Conservation (phyloP, 2,797 vertebrate genomes). For the Geotrypetes seraphini region DNA sequence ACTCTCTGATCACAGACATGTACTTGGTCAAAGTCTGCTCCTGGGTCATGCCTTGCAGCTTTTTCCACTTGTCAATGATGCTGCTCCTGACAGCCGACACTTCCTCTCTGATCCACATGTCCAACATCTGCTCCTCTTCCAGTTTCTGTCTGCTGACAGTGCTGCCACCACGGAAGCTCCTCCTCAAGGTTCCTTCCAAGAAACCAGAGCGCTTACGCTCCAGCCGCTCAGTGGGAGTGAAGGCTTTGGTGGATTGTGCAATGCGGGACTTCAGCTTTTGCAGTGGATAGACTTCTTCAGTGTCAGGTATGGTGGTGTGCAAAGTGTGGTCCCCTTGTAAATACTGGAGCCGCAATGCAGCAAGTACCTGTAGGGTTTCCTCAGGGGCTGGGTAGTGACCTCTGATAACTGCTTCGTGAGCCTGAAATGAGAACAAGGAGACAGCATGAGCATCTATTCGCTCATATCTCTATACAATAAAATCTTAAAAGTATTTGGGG, state of each 20-base stretch:
- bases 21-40: slow-evolving; percentile 89
- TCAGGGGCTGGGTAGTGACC: slow-evolving; percentile 90
- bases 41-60: slow-evolving; percentile 80
- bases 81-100: slow-evolving; percentile 63
- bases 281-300: slow-evolving; percentile 82
- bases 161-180: slow-evolving; percentile 83
- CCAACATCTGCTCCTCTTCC: slow-evolving; percentile 80
- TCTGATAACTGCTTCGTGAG: slow-evolving; percentile 86
- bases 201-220: slow-evolving; percentile 88
- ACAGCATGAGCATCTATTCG: too few relatives aligned
- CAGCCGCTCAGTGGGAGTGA: slow-evolving; percentile 48
- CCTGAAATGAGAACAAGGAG: slow-evolving; percentile 41
- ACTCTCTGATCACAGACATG: slow-evolving; percentile 87
- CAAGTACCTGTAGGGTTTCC: slow-evolving; percentile 88
- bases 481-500: too few relatives aligned
- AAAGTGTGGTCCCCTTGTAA: slow-evolving; percentile 67
- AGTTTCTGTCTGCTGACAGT: slow-evolving; percentile 65
- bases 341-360: slow-evolving; percentile 85
- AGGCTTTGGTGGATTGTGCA: slow-evolving; percentile 73
- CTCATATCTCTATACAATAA: too few relatives aligned
- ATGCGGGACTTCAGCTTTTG: slow-evolving; percentile 76
- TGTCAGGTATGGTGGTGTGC: slow-evolving; percentile 54
- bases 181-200: slow-evolving; percentile 83
- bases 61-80: slow-evolving; percentile 89
- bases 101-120: slow-evolving; percentile 89